A percentile compares a stretch with the other conserved stretches of the same genome.
Conservation (phyloP, 2,113 vertebrate genomes). For the Baryphthengus martii region DNA sequence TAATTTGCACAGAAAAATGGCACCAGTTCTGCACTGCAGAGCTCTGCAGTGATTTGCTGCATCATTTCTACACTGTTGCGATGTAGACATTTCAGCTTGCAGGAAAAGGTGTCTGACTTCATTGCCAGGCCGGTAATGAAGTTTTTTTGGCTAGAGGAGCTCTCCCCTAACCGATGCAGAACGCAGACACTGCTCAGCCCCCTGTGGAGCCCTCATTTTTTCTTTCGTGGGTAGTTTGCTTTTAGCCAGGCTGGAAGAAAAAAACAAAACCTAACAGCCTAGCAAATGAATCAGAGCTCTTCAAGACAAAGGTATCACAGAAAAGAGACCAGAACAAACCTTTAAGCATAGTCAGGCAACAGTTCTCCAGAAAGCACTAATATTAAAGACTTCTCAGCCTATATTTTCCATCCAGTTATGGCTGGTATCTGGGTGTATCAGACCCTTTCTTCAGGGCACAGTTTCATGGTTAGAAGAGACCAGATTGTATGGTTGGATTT, state of each 20-base stretch:
- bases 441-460: neutral
- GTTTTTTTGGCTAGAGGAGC: neutral
- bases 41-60: conserved; percentile 23
- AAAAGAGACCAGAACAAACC: neutral
- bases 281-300: neutral
- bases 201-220: neutral
- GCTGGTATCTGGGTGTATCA: neutral
- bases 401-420: neutral
- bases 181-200: neutral
- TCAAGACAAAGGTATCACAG: neutral
- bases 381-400: neutral
- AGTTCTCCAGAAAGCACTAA: neutral
- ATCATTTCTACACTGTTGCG: neutral
- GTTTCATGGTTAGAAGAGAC: neutral
- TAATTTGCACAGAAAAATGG: neutral
- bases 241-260: neutral
- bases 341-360: neutral
- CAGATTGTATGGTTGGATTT: fast-evolving
- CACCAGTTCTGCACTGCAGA: conserved; percentile 31
- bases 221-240: neutral
- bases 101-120: neutral
- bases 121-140: neutral
- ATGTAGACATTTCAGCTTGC: neutral
- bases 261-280: neutral
- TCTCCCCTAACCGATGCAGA: fast-evolving